These are phyloP conservation scores for Coptodon rendalli DNA, from an alignment of 2,113 vertebrate genomes.

Conservation along the genomic window DNA sequence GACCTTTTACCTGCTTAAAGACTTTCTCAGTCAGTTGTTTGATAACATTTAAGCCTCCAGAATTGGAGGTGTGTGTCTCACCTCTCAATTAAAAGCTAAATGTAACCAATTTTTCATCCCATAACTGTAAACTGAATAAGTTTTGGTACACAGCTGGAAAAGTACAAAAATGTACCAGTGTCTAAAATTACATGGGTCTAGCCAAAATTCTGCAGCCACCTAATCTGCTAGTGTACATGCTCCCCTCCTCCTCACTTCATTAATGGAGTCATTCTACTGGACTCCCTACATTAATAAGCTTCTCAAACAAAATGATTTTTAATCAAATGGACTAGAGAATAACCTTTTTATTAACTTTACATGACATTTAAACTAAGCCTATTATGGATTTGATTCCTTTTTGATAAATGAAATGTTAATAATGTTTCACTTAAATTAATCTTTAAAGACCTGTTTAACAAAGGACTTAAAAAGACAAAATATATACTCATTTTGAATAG, in stretches of 20 bases:
- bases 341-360: not conserved
- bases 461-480: not conserved
- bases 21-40: not conserved
- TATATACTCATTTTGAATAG: not conserved
- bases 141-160: not conserved
- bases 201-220: not conserved
- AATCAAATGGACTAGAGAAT: not conserved
- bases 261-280: not conserved
- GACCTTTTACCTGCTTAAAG: not conserved
- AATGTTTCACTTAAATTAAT: not conserved
- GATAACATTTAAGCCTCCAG: not conserved
- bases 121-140: not conserved
- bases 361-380: not conserved
- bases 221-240: not conserved
- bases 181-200: not conserved
- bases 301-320: not conserved
- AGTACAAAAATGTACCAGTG: not conserved
- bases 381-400: not conserved
- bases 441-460: not conserved
- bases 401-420: not conserved
- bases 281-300: not conserved
- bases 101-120: not conserved
- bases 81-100: not conserved
- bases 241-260: not conserved
- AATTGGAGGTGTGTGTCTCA: not conserved